Conservation (phyloP, 1,140 invertebrate species). For the Oryctes rhinoceros region DNA sequence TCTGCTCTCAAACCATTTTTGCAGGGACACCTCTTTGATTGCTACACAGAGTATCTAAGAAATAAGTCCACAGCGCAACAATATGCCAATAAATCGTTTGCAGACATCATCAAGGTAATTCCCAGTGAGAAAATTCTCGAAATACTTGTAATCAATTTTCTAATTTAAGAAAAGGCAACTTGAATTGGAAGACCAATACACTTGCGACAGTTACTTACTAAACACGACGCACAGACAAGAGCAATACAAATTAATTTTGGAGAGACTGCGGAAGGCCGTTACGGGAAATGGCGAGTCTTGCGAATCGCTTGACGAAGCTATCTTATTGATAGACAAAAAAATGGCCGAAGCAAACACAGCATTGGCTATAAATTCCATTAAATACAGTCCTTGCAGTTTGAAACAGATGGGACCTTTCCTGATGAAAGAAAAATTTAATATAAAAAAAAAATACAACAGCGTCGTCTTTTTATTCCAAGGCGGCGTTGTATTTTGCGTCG, state of each 20-base stretch:
- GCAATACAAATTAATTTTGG: conserved; percentile 54
- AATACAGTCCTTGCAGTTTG: conserved; percentile 48
- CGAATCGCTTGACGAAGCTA: conserved; percentile 46
- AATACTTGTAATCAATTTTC: not conserved
- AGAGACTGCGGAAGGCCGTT: conserved; percentile 52
- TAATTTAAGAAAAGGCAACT: conserved; percentile 50
- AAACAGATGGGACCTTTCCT: conserved; percentile 52
- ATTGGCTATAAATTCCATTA: conserved; percentile 54
- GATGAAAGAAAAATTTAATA: conserved; percentile 51
- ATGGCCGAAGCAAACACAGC: conserved; percentile 53
- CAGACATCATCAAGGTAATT: conserved; percentile 4
- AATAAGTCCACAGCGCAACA: not conserved
- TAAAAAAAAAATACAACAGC: conserved; percentile 37
- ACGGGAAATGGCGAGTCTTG: conserved; percentile 41
- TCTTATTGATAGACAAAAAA: conserved; percentile 49
- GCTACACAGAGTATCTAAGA: conserved; percentile 7
- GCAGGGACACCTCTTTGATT: not conserved
- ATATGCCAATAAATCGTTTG: not conserved
- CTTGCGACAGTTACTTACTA: conserved; percentile 52
- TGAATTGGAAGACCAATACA: conserved; percentile 50
- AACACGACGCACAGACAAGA: conserved; percentile 54
- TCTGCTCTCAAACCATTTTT: not conserved
- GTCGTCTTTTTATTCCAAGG: conserved; percentile 10
- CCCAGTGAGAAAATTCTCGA: not conserved
- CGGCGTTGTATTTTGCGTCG: conserved; percentile 11